Evolutionary conservation across 2,888 invertebrate species (phyloP).

Genomic region (Ametastegia equiseti): DNA sequence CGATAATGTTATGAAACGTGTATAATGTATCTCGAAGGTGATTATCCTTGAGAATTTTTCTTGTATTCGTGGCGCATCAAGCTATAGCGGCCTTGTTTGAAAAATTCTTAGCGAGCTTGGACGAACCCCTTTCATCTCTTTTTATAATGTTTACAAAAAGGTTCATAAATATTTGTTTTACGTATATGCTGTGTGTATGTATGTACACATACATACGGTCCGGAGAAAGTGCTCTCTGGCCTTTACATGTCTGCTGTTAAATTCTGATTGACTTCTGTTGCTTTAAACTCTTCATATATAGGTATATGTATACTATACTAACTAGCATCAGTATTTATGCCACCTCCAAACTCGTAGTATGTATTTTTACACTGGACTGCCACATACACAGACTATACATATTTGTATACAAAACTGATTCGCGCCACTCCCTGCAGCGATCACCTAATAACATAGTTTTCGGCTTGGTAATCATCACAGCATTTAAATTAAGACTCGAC

Average conservation of each 20-base stretch:
- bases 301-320: not conserved
- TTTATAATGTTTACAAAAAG: constrained; percentile 22
- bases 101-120: not conserved
- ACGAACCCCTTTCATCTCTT: constrained; percentile 20
- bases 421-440: not conserved
- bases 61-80: not conserved
- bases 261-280: constrained; percentile 40
- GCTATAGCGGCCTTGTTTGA: not conserved
- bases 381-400: not conserved
- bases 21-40: not conserved
- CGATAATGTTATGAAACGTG: too few relatives aligned
- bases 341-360: constrained; percentile 15
- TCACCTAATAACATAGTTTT: not conserved
- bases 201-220: not conserved
- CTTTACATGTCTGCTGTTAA: constrained; percentile 4
- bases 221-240: constrained; percentile 16
- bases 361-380: constrained; percentile 24
- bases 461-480: not conserved
- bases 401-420: constrained; percentile 30
- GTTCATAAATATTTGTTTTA: constrained; percentile 21
- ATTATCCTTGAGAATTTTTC: not conserved
- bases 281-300: constrained; percentile 33
- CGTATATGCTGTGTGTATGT: not conserved
- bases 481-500: constrained; percentile 33
- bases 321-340: not conserved